Conservation (phyloP, 2,888 invertebrate species). For the Tinea pellionella region DNA sequence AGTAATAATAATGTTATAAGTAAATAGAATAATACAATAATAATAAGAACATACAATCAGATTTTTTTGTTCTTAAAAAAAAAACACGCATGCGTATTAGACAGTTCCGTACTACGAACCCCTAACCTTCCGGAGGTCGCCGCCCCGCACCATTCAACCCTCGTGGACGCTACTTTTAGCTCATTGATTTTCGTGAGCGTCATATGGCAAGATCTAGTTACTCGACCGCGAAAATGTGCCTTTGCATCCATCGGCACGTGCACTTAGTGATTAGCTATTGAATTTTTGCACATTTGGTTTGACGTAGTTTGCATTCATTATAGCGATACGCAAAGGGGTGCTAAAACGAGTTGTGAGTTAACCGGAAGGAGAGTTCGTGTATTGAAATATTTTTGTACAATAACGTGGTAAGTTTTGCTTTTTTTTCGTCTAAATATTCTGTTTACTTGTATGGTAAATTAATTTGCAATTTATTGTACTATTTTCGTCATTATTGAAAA, state of each 20-base stretch:
- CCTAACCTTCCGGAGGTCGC: slow-evolving; percentile 57
- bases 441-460: too few species aligned
- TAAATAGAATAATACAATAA: background rate
- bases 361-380: background rate
- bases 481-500: too few species aligned
- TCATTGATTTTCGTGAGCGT: slow-evolving; percentile 55
- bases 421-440: too few species aligned
- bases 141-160: slow-evolving; percentile 54
- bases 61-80: too few species aligned
- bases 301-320: too few species aligned
- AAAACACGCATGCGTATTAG: slow-evolving; percentile 47
- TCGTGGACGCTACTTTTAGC: slow-evolving; percentile 17
- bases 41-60: too few species aligned
- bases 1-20: background rate
- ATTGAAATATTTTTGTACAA: too few species aligned
- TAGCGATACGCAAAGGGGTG: background rate
- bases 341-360: too few species aligned
- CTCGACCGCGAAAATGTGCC: slow-evolving; percentile 34
- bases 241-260: background rate
- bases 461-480: too few species aligned
- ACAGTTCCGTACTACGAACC: slow-evolving; percentile 52
- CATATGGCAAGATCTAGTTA: slow-evolving; percentile 29
- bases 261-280: background rate
- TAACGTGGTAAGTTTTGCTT: too few species aligned
- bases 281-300: background rate